Evolutionary conservation across 2,888 invertebrate genomes (phyloP), one percentile per base, ranked within the genome.

Genomic region (Horisme vitalbata): DNA sequence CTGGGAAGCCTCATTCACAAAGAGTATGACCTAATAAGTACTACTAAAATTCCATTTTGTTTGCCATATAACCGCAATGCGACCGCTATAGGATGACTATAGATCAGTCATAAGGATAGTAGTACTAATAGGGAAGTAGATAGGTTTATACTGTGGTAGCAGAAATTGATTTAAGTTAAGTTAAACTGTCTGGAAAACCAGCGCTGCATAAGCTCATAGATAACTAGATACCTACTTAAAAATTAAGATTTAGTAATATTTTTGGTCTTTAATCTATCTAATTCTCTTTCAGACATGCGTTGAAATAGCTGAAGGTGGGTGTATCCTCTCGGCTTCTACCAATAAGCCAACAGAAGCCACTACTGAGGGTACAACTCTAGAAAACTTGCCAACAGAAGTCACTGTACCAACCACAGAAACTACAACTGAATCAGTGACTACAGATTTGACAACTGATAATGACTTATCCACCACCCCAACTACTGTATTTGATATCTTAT

Each of bases 201-300:
- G n/a, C n/a, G n/a, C n/a, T n/a, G n/a, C n/a, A n/a, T n/a, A n/a
- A n/a, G n/a, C n/a, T n/a, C n/a, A n/a, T n/a, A n/a, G n/a, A n/a
- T n/a, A n/a, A n/a, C n/a, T n/a, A n/a, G n/a, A n/a, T n/a, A n/a
- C n/a, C n/a, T n/a, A n/a, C n/a, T n/a, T n/a, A n/a, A n/a, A n/a
- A n/a, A n/a, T n/a, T n/a, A n/a, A 47, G 52, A 2, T 21, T 21
- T 3, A 1, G 1, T 3, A 21, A 21, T 8, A 1, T 24, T 11
- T 26, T 4, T 5, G 5, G 15, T 15, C 15, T 15, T 15, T 23
- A 23, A 6, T 23, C 23, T 23, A 23, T 23, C 8, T 23, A 6
- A 15, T 15, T 15, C 10, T 12, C 3, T 36, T 26, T 26, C 26
- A 36, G 35, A 53, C 56, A 0, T 59, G 59, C 6, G 50, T 2